Base-by-base conservation (phyloP, 2,113 vertebrate genomes). In the Hyla sarda region DNA sequence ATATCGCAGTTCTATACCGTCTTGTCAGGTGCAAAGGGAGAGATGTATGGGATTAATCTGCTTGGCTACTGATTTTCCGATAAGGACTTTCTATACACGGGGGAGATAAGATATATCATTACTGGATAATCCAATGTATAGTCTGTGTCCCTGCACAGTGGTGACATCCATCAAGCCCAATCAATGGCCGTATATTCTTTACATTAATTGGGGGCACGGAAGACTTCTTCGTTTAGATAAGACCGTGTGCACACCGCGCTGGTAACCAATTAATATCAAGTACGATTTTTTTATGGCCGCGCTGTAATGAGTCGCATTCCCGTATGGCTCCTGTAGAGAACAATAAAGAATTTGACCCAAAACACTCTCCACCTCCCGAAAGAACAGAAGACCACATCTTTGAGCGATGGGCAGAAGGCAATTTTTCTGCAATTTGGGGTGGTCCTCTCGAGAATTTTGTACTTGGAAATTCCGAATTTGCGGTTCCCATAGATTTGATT, bases 31-130 rank as follows among this genome's bases (percentile, higher is more conserved):
- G 12, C 23, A 12, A 47, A 21, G 11, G 75, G 25, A 28, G 54
- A 41, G 77, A 80, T 80, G 21, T 56, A 60, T 60, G 54, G 77
- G 56, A 79, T 79, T 79, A 79, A 79, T 79, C 77, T 79, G 32
- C 52, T 2, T 17, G 54, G 50, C 56, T 34, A 25, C 30, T n/a
- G 52, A 79, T 56, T 58, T 21, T 79, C 37, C 58, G 76, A 79
- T 79, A 37, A 56, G 13, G 50, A 28, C 52, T 58, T 79, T 37
- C 30, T 58, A 37, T 79, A 56, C 50, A 79, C 48, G 52, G 25
- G 25, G 23, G 76, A 17, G 76, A 79, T 79, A 37, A 74, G 76
- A 79, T 79, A 19, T 77, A 56, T 54, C 52, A 23, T 37, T 58
- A 37, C 52, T 34, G 76, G 52, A 37, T 23, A 37, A 54, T 77